These are phyloP conservation scores for Junco hyemalis DNA, from an alignment of 2,113 vertebrate species.

Conservation along the genomic window DNA sequence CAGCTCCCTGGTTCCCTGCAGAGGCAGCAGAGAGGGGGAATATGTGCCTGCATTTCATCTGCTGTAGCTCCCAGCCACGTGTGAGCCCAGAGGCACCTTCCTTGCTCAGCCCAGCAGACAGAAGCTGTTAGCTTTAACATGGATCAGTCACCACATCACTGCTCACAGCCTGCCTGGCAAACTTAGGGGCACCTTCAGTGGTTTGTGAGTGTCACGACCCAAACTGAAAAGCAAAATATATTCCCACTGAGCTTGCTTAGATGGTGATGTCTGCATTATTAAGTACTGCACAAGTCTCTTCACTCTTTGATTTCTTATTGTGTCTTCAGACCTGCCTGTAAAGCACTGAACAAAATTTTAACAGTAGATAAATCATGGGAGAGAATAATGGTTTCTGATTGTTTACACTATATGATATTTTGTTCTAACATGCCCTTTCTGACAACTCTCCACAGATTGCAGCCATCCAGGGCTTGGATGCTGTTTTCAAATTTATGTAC, in stretches of 20 bases:
- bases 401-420: neutral
- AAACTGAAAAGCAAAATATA: slow-evolving; percentile 25
- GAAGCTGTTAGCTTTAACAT: neutral
- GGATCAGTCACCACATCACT: neutral
- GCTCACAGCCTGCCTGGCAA: neutral
- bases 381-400: slow-evolving; percentile 12
- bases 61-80: neutral
- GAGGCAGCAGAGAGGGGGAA: slow-evolving; percentile 11
- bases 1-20: neutral
- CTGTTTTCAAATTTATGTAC: slow-evolving; percentile 31
- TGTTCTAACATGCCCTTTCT: neutral
- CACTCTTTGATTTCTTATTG: slow-evolving; percentile 17
- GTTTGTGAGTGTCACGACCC: neutral
- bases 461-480: neutral
- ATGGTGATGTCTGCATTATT: neutral
- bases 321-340: neutral
- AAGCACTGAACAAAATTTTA: neutral
- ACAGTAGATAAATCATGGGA: neutral
- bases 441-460: neutral
- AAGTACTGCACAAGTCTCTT: neutral
- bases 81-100: neutral
- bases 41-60: neutral
- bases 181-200: neutral
- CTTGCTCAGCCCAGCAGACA: neutral
- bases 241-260: neutral